Conservation (phyloP, 1,140 invertebrate genomes). For the Cecropterus lyciades region DNA sequence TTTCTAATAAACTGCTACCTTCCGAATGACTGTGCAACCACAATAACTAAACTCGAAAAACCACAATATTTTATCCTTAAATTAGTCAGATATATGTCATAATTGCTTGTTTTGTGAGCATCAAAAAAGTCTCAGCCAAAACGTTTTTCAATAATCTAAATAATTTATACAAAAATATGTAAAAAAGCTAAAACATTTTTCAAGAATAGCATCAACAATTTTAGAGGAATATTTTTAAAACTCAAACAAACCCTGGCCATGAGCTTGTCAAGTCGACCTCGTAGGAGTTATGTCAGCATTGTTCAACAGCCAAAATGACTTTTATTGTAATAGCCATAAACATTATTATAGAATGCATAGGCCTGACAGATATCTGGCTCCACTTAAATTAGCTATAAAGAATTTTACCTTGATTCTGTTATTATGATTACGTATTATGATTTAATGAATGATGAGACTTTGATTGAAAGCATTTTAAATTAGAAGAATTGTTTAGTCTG, state of each 20-base stretch:
- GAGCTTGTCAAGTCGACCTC: neutral
- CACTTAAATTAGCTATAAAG: slow-evolving; percentile 8
- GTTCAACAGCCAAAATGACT: neutral
- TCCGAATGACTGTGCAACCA: too few relatives aligned
- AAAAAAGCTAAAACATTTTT: too few relatives aligned
- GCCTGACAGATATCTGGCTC: slow-evolving; percentile 11
- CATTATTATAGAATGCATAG: neutral
- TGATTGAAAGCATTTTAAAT: neutral
- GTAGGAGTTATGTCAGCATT: neutral
- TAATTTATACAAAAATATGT: too few relatives aligned
- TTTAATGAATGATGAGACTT: neutral
- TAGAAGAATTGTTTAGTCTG: too few relatives aligned
- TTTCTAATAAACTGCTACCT: too few relatives aligned
- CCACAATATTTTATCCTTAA: too few relatives aligned
- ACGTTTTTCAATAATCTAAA: too few relatives aligned
- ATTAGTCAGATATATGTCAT: too few relatives aligned
- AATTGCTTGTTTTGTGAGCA: too few relatives aligned
- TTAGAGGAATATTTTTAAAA: neutral
- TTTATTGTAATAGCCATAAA: neutral
- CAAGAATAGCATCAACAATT: too few relatives aligned
- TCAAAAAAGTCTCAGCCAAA: too few relatives aligned
- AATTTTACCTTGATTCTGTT: slow-evolving; percentile 9
- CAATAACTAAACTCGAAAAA: too few relatives aligned
- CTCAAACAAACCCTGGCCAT: slow-evolving; percentile 5
- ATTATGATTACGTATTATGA: slow-evolving; percentile 3